Base-by-base conservation (phyloP, 2,113 vertebrate species). In the Stigmatopora nigra region DNA sequence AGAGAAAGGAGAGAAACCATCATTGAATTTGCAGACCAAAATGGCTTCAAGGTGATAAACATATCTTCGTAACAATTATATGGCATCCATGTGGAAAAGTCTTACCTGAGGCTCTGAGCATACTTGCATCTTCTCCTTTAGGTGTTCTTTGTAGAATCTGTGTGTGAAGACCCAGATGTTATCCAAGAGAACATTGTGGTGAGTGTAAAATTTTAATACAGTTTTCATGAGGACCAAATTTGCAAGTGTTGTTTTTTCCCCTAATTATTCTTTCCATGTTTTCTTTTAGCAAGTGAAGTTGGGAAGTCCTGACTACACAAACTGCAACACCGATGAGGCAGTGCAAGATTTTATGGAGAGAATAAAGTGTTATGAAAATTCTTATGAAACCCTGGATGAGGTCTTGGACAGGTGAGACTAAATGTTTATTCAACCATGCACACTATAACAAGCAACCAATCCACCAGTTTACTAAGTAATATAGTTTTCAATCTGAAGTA, bases 121-220 rank as follows among this genome's bases (percentile, higher is more conserved):
- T 53, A 44, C 35, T 19, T 5, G 48, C 41, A 4, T 51, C 58
- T 31, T 61, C 14, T 15, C 31, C 14, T 45, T 44, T 77, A 99
- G 96, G 96, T 93, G 3, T 99, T 99, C 79, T 99, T 99, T 67
- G 96, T 99, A 0, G 97, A 99, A 85, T 99, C 96, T 19, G 91
- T 98, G 5, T 99, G 97, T 16, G 95, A 98, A 47, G 95, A 99
- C 82, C 96, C 94, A 19, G 94, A 96, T 44, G 95, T 99, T 80
- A 97, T 99, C 74, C 92, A 93, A 66, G 93, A 95, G 71, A 99
- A 99, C 84, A 98, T 99, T 20, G 94, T 98, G 89, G 97, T 98
- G 78, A 92, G 95, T 91, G 36, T 22, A 61, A 20, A 11, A 11
- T 5, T 59, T 17, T 10, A 0, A 8, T 5, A 15, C 15, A 53